Evolutionary conservation across 1,140 invertebrate species (phyloP).

Genomic region (Anoplolepis gracilipes): DNA sequence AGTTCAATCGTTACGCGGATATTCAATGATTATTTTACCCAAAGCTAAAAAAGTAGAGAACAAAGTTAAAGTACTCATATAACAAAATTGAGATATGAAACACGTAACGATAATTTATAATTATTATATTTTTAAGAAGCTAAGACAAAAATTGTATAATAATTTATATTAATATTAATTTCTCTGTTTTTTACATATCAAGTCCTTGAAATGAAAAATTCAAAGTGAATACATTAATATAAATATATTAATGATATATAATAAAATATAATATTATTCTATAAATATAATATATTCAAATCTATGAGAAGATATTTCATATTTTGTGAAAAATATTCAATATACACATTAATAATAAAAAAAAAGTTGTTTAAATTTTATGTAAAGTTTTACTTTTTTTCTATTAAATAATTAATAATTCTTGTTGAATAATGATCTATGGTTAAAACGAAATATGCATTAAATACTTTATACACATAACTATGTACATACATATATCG

Average conservation of each 20-base stretch:
- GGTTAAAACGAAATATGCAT: no score
- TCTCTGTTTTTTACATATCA: neutral
- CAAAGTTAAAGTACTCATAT: no score
- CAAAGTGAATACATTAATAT: no score
- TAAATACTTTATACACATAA: neutral
- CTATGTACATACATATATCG: neutral
- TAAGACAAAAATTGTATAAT: neutral
- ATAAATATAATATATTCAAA: neutral
- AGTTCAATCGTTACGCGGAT: no score
- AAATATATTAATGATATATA: neutral
- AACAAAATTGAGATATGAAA: no score
- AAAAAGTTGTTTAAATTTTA: neutral
- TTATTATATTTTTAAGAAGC: neutral
- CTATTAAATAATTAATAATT: slow-evolving; percentile 13
- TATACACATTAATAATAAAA: neutral
- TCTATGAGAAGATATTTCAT: neutral
- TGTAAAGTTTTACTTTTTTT: slow-evolving; percentile 29
- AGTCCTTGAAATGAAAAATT: neutral
- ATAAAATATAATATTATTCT: neutral
- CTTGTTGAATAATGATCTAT: no score
- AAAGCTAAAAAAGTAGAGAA: no score
- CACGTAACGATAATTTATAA: no score
- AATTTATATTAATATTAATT: neutral
- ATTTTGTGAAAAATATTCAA: neutral
- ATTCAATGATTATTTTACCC: no score